phyloP scores from a whole-genome alignment of 2,797 vertebrate species.

The Myotis daubentonii region DNA sequence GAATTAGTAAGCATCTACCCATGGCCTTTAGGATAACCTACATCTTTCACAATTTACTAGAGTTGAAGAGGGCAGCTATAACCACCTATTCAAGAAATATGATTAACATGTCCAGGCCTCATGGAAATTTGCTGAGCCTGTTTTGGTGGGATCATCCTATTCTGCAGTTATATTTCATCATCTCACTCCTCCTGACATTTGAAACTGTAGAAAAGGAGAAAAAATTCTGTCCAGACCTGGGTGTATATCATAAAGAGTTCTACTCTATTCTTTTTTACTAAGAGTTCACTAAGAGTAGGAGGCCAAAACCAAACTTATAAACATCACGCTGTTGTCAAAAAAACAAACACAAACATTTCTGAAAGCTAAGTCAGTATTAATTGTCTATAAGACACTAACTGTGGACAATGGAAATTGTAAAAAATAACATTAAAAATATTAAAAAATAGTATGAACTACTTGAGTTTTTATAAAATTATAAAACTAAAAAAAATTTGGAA shows the following conservation, averaged over 20 bases:
- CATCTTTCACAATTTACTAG: conserved; percentile 12
- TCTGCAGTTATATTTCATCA: background rate
- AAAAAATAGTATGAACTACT: background rate
- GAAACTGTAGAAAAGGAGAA: background rate
- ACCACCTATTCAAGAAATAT: background rate
- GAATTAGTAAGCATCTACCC: background rate
- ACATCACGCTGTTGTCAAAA: background rate
- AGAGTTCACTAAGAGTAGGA: background rate
- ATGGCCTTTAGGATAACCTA: background rate
- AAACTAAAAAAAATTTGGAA: conserved; percentile 4
- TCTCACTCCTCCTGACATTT: background rate
- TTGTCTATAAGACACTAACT: background rate
- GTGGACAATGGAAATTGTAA: background rate
- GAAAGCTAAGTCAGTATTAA: conserved; percentile 1
- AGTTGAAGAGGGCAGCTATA: conserved; percentile 7
- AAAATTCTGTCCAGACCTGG: background rate
- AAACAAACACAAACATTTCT: background rate
- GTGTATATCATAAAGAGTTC: background rate
- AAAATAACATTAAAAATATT: background rate
- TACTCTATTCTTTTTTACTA: background rate
- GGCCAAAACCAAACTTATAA: background rate
- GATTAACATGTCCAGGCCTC: background rate
- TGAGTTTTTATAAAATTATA: background rate
- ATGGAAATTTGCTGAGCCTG: background rate
- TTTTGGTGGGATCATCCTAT: background rate